A percentile compares a stretch with the other conserved stretches of the same genome.
These are phyloP conservation scores for Chironomus tepperi DNA, from an alignment of 1,140 invertebrate genomes.

Conservation along the genomic window DNA sequence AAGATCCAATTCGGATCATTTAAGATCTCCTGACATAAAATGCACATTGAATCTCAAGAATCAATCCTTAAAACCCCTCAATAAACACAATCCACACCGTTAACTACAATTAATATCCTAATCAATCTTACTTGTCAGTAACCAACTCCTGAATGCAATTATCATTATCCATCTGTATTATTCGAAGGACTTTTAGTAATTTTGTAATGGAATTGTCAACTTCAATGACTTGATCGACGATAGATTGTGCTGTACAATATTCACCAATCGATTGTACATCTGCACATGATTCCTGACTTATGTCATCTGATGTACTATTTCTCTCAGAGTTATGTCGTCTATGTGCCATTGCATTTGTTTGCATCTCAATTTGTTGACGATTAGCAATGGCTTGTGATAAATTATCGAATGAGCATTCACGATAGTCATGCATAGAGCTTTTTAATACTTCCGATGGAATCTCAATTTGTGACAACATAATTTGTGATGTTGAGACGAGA, in stretches of 20 bases:
- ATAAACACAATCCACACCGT: too few relatives aligned
- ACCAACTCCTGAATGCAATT: constrained; percentile 52
- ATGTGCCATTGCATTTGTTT: constrained; percentile 29
- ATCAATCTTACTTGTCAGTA: constrained; percentile 38
- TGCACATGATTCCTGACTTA: constrained; percentile 38
- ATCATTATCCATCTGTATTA: constrained; percentile 60
- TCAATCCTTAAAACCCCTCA: too few relatives aligned
- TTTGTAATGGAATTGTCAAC: constrained; percentile 65
- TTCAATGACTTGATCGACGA: constrained; percentile 65
- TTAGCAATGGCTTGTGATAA: constrained; percentile 54
- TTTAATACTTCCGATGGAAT: constrained; percentile 36
- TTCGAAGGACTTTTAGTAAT: constrained; percentile 60
- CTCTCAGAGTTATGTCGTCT: constrained; percentile 32
- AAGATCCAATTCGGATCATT: too few relatives aligned
- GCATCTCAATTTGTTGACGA: constrained; percentile 44
- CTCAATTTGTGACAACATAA: constrained; percentile 39
- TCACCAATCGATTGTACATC: constrained; percentile 41
- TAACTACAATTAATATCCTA: too few relatives aligned
- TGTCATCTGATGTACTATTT: constrained; percentile 37
- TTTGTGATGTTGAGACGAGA: constrained; percentile 50
- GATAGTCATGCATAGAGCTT: constrained; percentile 29
- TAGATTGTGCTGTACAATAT: constrained; percentile 40
- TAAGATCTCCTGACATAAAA: too few relatives aligned
- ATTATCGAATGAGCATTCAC: constrained; percentile 54
- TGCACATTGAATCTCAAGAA: too few relatives aligned